Evolutionary conservation across 2,113 vertebrate species (phyloP), one percentile per base, ranked within the genome.

Genomic region (Trematocara nigrifrons): DNA sequence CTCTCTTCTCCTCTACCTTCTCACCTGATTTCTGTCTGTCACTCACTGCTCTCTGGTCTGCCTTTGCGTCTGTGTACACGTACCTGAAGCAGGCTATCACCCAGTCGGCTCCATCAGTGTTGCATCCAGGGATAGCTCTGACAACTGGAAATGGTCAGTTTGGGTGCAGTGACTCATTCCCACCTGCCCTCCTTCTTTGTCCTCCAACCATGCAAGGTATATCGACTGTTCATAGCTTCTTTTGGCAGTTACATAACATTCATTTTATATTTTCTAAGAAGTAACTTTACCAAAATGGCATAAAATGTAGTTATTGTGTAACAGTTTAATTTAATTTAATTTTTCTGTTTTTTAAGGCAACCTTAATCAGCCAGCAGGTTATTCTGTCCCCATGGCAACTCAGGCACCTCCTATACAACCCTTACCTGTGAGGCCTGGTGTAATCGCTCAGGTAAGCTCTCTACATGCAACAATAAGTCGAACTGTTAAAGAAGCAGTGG

Each of bases 191-290:
- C 84, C 97, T 99, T 83, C 97, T 99, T 79, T 99, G 98, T 83
- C 99, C 98, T 78, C 97, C 98, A 49, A 35, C 97, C 92, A 95
- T 99, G 93, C 98, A 99, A 98, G 98, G 99, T 99, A 96, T 10
- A 20, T 12, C 20, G 4, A 29, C 16, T 40, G 12, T 12, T 31
- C 6, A 5, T 15, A 29, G 31, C 38, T 20, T 31, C 10, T 66
- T 49, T 52, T 20, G 74, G 31, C 29, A 20, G n/a, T 53, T 10
- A 22, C 29, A 15, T 4, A 1, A 76, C 15, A 49, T 76, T 49
- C 9, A 76, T 49, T 18, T 74, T 31, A 29, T 18, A 49, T 49
- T 49, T 76, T 56, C 10, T 57, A 1, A 42, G 5, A 59, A 9
- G 22, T 20, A 61, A 29, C 4, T 59, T 45, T n/a, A 16, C 10